phyloP scores from a whole-genome alignment of 1,140 invertebrate species.

The Zaprionus ghesquierei region DNA sequence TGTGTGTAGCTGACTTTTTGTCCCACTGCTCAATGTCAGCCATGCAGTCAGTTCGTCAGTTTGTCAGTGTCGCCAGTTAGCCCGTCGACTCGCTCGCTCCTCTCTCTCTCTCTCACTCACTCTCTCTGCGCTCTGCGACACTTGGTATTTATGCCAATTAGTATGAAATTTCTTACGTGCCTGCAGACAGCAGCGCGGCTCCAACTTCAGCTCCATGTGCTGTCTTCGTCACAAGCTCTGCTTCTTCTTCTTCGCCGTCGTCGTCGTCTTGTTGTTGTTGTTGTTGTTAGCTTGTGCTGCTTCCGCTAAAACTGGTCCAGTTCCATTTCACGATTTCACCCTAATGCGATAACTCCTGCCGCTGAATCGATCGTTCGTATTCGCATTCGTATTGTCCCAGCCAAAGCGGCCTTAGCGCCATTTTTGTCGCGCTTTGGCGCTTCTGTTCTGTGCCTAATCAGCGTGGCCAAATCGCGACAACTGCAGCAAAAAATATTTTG shows the following conservation, averaged over 20 bases:
- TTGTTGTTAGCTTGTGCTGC: slow-evolving; percentile 38
- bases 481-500: slow-evolving; percentile 25
- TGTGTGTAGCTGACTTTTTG: slow-evolving; percentile 33
- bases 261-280: slow-evolving; percentile 31
- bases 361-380: not conserved
- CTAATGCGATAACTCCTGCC: slow-evolving; percentile 63
- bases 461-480: slow-evolving; percentile 46
- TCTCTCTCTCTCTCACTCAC: slow-evolving; percentile 27
- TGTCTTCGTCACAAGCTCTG: not conserved
- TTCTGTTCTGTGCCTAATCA: slow-evolving; percentile 61
- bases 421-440: slow-evolving; percentile 72
- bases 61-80: slow-evolving; percentile 48
- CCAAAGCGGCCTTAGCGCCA: slow-evolving; percentile 64
- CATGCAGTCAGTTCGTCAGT: slow-evolving; percentile 56
- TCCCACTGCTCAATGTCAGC: slow-evolving; percentile 65
- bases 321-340: slow-evolving; percentile 78
- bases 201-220: slow-evolving; percentile 24
- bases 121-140: slow-evolving; percentile 65
- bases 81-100: slow-evolving; percentile 45
- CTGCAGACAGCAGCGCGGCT: slow-evolving; percentile 62
- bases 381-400: slow-evolving; percentile 39
- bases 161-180: slow-evolving; percentile 83
- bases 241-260: slow-evolving; percentile 23
- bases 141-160: slow-evolving; percentile 83
- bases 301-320: slow-evolving; percentile 82